Evolutionary conservation across 2,113 vertebrate species (phyloP), one percentile per base, ranked within the genome.

Genomic region (Artemisiospiza belli): DNA sequence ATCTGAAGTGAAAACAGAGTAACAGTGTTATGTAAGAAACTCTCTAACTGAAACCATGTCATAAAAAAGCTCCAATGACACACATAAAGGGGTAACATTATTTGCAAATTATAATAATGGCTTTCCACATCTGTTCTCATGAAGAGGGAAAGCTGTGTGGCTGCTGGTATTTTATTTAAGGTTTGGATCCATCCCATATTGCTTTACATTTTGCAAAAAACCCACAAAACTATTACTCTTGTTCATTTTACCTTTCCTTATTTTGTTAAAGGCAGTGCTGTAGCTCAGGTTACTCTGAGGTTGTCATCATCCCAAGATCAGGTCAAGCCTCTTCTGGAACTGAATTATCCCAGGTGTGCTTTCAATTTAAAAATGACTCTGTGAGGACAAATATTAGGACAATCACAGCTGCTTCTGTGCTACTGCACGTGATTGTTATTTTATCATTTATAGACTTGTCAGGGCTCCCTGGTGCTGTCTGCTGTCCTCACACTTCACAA

Each of bases 101-200:
- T 94, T 96, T 90, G 76, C 88, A 95, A 95, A 96, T 95, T 95
- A 94, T 92, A 95, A 83, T 94, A 93, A 96, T 93, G 76, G 93
- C 92, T 95, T 94, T 86, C 68, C 90, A 93, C 93, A 95, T 93
- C 94, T 96, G 88, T 94, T 95, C 92, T 83, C 54, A 12, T 30
- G 66, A 94, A 92, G 90, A 87, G 33, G 41, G 51, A 95, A 93
- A 91, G 92, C 94, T 94, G 88, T 64, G 69, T 92, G 79, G 57
- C 61, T 89, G 85, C 67, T 76, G 54, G 18, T 58, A 33, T 89
- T 94, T 95, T 96, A 92, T 92, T 90, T 90, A 88, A 92, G 64
- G 19, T 72, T 95, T 83, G 61, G 72, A 87, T 68, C 18, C 16
- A 72, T 72, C 58, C 66, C 35, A 25, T 64, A 63, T 35, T 82